Evolutionary conservation across 1,140 invertebrate genomes (phyloP).

Genomic region (Chironomus striatipennis): DNA sequence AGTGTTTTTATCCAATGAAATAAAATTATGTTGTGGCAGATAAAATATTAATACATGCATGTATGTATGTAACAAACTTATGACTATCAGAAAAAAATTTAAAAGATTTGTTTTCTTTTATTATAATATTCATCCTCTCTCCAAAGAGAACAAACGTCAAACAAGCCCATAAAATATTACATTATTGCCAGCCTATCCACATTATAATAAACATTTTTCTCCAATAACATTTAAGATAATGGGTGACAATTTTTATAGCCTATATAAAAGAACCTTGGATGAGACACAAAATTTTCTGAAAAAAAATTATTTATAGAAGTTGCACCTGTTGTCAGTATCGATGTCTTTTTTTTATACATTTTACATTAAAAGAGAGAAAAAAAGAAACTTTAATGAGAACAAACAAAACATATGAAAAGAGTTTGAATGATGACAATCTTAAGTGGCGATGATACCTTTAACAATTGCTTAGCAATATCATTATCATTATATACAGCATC

Average conservation of each 20-base stretch:
- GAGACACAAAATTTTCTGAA: neutral
- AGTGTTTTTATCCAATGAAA: no score
- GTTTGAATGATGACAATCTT: slow-evolving; percentile 14
- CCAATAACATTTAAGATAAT: slow-evolving; percentile 7
- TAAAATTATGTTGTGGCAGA: no score
- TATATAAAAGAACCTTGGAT: neutral
- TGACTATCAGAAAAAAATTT: no score
- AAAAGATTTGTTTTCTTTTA: no score
- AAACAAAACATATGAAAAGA: neutral
- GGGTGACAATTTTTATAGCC: slow-evolving; percentile 20
- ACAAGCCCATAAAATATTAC: no score
- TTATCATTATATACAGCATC: slow-evolving; percentile 18
- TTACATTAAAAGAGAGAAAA: neutral
- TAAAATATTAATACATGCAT: no score
- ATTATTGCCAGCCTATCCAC: neutral
- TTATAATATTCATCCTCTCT: no score
- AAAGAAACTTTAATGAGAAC: neutral
- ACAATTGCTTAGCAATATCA: slow-evolving; percentile 5
- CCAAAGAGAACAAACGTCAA: no score
- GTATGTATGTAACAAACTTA: no score
- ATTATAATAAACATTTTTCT: slow-evolving; percentile 18
- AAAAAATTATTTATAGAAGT: neutral
- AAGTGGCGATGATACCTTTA: slow-evolving; percentile 17
- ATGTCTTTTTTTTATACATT: neutral
- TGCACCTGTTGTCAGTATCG: neutral